Base-by-base conservation (phyloP, 2,888 invertebrate species). In the Volucella inanis region DNA sequence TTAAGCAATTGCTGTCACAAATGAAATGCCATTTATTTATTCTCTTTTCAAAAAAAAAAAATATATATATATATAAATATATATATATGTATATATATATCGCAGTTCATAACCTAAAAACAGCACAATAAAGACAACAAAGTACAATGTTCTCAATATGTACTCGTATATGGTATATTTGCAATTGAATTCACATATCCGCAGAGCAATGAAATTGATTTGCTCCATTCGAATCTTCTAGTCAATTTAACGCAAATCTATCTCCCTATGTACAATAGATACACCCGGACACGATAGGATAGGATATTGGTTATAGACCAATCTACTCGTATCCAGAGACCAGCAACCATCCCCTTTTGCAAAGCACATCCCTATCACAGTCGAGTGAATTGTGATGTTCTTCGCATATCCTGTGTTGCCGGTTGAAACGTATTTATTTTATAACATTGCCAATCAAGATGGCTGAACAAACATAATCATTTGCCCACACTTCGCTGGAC, bases 381-480 rank as follows among this genome's bases (percentile, higher is more conserved):
- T 68, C 59, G 80, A 77, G 52, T 77, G 57, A 61, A 77, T 31
- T 62, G 55, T 57, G 75, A 77, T 76, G 71, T 76, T 72, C 80
- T 70, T 85, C 62, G 71, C 47, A 81, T 57, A 85, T 80, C 76
- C 85, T 80, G 80, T 31, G 31, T 80, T 76, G 67, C 81, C 70
- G 80, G 76, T 62, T 84, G 57, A 77, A 84, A 76, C 88, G 90
- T 91, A 92, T 92, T 92, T 92, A 92, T 92, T 92, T 92, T 91
- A 92, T 92, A 91, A 91, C 91, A 91, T 92, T 90, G 91, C 91
- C 91, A 92, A 92, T 92, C 92, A 92, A 92, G 90, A 92, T 92
- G 92, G 92, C 92, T 92, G 91, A 91, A 90, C 91, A 92, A 92
- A 92, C 91, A 92, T 90, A 92, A 91, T 91, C 90, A 90, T 89